Conservation (phyloP, 2,888 invertebrate genomes). For the Agrenia bidenticulata region DNA sequence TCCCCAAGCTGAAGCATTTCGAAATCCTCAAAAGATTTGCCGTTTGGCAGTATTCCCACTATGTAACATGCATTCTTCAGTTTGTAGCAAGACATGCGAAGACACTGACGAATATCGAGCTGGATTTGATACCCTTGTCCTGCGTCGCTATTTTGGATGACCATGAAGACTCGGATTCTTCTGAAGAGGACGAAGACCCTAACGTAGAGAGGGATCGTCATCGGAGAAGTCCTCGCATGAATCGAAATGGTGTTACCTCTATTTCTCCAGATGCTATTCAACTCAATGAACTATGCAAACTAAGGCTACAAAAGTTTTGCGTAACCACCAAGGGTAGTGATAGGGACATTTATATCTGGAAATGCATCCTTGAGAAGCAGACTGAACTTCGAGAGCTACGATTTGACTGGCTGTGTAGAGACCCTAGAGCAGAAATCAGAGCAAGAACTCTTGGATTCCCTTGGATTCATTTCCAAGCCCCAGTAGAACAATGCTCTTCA, state of each 20-base stretch:
- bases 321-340: slow-evolving; percentile 45
- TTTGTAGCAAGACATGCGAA: slow-evolving; percentile 43
- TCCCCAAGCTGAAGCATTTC: slow-evolving; percentile 41
- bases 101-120: slow-evolving; percentile 41
- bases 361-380: slow-evolving; percentile 41
- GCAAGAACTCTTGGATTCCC: slow-evolving; percentile 40
- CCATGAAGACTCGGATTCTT: slow-evolving; percentile 24
- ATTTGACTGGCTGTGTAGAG: slow-evolving; percentile 44
- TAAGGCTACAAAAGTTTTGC: slow-evolving; percentile 35
- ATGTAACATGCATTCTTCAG: slow-evolving; percentile 40
- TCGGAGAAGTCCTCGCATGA: slow-evolving; percentile 12
- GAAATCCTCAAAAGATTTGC: slow-evolving; percentile 46
- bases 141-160: slow-evolving; percentile 39
- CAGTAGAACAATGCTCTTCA: slow-evolving; percentile 25
- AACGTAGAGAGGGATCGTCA: slow-evolving; percentile 2
- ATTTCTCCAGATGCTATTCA: slow-evolving; percentile 38
- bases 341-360: slow-evolving; percentile 45
- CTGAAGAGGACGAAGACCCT: slow-evolving; percentile 33
- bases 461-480: slow-evolving; percentile 42
- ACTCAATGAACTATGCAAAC: slow-evolving; percentile 33
- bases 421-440: slow-evolving; percentile 37
- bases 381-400: slow-evolving; percentile 35
- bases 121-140: slow-evolving; percentile 42
- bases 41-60: slow-evolving; percentile 42
- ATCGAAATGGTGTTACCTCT: slow-evolving; percentile 22